Evolutionary conservation across 2,888 invertebrate genomes (phyloP).

Genomic region (Nebria brevicollis): DNA sequence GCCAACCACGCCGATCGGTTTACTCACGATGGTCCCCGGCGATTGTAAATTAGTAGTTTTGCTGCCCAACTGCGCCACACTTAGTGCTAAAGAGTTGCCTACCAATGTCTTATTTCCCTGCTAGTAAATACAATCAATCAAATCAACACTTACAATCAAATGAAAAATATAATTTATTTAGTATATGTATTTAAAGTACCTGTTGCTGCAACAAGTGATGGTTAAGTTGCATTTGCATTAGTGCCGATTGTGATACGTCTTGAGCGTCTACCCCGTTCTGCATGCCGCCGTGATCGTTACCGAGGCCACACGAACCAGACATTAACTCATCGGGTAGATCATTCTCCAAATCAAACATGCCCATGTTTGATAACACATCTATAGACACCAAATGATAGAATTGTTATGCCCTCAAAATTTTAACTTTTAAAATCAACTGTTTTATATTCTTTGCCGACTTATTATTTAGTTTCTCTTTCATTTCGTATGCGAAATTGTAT

Average conservation of each 20-base stretch:
- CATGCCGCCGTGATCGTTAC: constrained; percentile 72
- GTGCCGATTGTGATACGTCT: constrained; percentile 61
- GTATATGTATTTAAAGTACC: constrained; percentile 54
- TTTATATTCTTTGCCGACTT: too few species aligned
- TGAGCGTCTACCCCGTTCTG: constrained; percentile 79
- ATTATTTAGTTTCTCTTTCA: too few species aligned
- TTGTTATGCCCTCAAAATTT: too few species aligned
- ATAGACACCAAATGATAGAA: constrained; percentile 48
- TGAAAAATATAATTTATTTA: neutral
- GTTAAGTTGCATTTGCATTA: constrained; percentile 71
- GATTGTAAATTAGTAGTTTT: constrained; percentile 88
- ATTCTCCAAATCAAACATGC: constrained; percentile 90
- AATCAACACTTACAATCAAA: neutral
- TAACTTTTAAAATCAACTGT: too few species aligned
- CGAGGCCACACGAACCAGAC: constrained; percentile 77
- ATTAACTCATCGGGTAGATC: constrained; percentile 92
- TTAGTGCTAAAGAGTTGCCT: constrained; percentile 76
- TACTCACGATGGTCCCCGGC: constrained; percentile 82
- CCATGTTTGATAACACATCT: constrained; percentile 85
- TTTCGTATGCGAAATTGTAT: too few species aligned
- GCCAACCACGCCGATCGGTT: constrained; percentile 68
- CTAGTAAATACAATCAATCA: constrained; percentile 37
- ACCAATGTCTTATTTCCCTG: constrained; percentile 78
- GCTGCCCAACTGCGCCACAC: constrained; percentile 79
- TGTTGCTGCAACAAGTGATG: constrained; percentile 78